Conservation (phyloP, 2,888 invertebrate species). For the Cantharis rustica region DNA sequence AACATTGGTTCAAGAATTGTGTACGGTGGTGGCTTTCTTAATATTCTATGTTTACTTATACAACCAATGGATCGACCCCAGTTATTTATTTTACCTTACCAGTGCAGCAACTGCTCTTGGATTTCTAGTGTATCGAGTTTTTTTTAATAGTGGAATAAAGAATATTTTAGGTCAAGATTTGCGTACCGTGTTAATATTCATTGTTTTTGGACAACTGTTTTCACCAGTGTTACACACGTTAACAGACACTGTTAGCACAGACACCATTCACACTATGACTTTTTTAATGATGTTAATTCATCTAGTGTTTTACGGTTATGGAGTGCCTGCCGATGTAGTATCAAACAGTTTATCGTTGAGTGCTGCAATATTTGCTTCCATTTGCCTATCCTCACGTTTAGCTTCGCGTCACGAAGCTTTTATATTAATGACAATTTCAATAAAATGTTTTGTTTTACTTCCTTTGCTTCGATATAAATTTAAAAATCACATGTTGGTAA, state of each 20-base stretch:
- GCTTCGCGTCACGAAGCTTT: conserved; percentile 87
- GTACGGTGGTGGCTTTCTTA: conserved; percentile 74
- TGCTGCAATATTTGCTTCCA: conserved; percentile 92
- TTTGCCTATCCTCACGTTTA: conserved; percentile 92
- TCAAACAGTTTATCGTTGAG: conserved; percentile 92
- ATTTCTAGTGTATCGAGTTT: conserved; percentile 65
- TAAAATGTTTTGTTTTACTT: conserved; percentile 86
- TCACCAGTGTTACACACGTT: conserved; percentile 92
- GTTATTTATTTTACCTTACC: conserved; percentile 65
- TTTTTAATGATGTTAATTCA: conserved; percentile 86
- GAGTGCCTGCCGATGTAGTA: conserved; percentile 83
- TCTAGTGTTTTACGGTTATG: conserved; percentile 92
- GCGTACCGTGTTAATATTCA: conserved; percentile 79
- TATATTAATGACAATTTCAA: conserved; percentile 85
- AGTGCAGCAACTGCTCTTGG: conserved; percentile 63
- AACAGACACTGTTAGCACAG: conserved; percentile 95
- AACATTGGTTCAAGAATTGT: conserved; percentile 79
- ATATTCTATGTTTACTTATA: conserved; percentile 75
- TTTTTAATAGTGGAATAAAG: conserved; percentile 36
- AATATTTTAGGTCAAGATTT: conserved; percentile 63
- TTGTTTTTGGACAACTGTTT: conserved; percentile 84
- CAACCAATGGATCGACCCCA: conserved; percentile 68
- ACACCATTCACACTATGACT: conserved; percentile 94
- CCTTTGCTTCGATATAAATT: conserved; percentile 75
- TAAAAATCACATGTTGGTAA: conserved; percentile 60